A percentile compares a stretch with the other conserved stretches of the same genome.
Conservation (phyloP, 2,888 invertebrate genomes). For the Drymonia ruficornis region DNA sequence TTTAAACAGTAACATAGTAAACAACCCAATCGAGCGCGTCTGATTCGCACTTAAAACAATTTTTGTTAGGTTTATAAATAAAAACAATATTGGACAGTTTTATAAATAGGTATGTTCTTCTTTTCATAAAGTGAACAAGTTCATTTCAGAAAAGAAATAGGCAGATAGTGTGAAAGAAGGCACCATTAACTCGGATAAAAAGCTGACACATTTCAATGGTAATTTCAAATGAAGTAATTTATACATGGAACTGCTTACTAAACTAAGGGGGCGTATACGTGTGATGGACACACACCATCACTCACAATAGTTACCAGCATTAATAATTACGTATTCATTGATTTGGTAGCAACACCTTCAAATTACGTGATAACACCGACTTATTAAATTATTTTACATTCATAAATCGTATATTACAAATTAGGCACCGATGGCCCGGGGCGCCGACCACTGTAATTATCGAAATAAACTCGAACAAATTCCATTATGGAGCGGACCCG, state of each 20-base stretch:
- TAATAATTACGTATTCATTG: constrained; percentile 36
- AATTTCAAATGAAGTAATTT: constrained; percentile 21
- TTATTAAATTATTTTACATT: constrained; percentile 51
- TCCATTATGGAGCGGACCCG: constrained; percentile 50
- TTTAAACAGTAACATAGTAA: too few relatives aligned
- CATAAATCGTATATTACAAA: constrained; percentile 65
- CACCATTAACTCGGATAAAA: background rate
- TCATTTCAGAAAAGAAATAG: too few relatives aligned
- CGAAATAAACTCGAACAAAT: constrained; percentile 64
- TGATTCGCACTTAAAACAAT: too few relatives aligned
- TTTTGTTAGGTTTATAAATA: too few relatives aligned
- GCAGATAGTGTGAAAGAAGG: too few relatives aligned
- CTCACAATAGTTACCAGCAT: constrained; percentile 21
- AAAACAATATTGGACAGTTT: too few relatives aligned
- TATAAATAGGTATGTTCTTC: too few relatives aligned
- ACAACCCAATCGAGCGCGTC: too few relatives aligned
- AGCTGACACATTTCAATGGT: constrained; percentile 3
- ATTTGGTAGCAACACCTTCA: constrained; percentile 40
- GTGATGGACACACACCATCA: constrained; percentile 25
- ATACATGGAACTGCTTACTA: constrained; percentile 19
- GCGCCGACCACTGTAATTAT: constrained; percentile 54
- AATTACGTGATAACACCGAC: constrained; percentile 55
- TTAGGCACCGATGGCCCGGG: constrained; percentile 44
- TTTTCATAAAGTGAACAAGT: too few relatives aligned
- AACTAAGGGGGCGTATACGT: constrained; percentile 22